Evolutionary conservation across 2,113 vertebrate genomes (phyloP), one percentile per base, ranked within the genome.

Genomic region (Cervus canadensis): DNA sequence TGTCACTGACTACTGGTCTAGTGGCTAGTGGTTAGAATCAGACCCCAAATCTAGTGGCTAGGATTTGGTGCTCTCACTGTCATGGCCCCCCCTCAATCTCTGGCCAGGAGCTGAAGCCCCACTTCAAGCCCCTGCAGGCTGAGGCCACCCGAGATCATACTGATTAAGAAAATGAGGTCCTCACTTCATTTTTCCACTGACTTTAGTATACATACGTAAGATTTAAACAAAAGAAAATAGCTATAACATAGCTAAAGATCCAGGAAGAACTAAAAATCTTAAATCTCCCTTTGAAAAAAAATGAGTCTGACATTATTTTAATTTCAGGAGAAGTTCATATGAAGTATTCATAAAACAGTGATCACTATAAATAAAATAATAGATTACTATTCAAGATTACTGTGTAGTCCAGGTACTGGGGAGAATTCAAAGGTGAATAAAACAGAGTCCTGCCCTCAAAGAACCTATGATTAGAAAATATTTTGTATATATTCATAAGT

Each of bases 321-420:
- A 96, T 94, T 96, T 89, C n/a, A 93, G 52, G 28, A 78, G 40
- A 95, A 50, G 30, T 94, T 95, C 45, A 91, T 81, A 62, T 81
- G 33, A 97, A 82, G 25, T 82, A n/a, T 57, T 86, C 26, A 95
- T 60, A 67, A 93, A 95, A 88, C 15, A 67, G 87, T 56, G 26
- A 33, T 94, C 76, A 79, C 48, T 28, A 8, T 50, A 89, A 96
- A 92, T 54, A 87, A 87, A 94, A 85, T 79, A 84, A 83, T 21
- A 94, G 30, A 30, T 50, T 56, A 60, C 36, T 88, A 40, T 82
- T 30, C 15, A 96, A 89, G 43, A 79, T 79, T 79, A 50, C 15
- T 50, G 45, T 50, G 50, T 33, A 95, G 67, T 60, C 50, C 79
- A 79, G 54, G 67, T 94, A 74, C 36, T 95, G 2, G 71, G 40